Evolutionary conservation across 1,140 invertebrate genomes (phyloP).

Genomic region (Drosophila tristis): DNA sequence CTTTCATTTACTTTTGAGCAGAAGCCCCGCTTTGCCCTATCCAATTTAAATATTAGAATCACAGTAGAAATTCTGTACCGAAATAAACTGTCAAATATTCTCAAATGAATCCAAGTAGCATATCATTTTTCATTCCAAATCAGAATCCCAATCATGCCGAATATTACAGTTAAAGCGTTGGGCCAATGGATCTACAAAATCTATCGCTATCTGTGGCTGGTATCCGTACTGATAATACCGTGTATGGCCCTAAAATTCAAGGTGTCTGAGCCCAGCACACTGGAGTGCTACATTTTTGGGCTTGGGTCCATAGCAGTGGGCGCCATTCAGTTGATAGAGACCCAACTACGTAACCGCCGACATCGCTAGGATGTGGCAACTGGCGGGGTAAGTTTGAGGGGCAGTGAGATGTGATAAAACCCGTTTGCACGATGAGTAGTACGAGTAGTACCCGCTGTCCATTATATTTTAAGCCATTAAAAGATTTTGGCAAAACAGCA

Average conservation of each 20-base stretch:
- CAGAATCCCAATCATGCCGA: conserved; percentile 3
- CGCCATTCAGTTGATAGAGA: background rate
- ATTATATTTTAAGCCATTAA: conserved; percentile 37
- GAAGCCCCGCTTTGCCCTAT: too few relatives aligned
- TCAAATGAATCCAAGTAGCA: too few relatives aligned
- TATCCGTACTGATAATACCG: conserved; percentile 34
- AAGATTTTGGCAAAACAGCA: conserved; percentile 1
- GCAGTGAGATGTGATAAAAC: background rate
- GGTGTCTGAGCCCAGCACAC: conserved; percentile 13
- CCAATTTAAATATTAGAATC: too few relatives aligned
- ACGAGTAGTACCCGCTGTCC: background rate
- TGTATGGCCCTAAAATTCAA: conserved; percentile 37
- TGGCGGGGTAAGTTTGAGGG: background rate
- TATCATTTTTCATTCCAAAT: background rate
- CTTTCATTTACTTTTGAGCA: background rate
- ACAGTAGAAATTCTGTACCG: background rate
- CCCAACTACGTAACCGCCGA: background rate
- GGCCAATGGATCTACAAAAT: background rate
- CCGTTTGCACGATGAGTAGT: background rate
- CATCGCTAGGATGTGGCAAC: too few relatives aligned
- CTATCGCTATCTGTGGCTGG: conserved; percentile 11
- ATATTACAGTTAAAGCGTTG: background rate
- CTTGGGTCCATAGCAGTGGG: conserved; percentile 22
- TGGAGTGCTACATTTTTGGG: conserved; percentile 41
- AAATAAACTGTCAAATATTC: too few relatives aligned